A percentile compares a stretch with the other conserved stretches of the same genome.
These are phyloP conservation scores for Myrmecophaga tridactyla DNA, from an alignment of 2,113 vertebrate species.

Conservation along the genomic window DNA sequence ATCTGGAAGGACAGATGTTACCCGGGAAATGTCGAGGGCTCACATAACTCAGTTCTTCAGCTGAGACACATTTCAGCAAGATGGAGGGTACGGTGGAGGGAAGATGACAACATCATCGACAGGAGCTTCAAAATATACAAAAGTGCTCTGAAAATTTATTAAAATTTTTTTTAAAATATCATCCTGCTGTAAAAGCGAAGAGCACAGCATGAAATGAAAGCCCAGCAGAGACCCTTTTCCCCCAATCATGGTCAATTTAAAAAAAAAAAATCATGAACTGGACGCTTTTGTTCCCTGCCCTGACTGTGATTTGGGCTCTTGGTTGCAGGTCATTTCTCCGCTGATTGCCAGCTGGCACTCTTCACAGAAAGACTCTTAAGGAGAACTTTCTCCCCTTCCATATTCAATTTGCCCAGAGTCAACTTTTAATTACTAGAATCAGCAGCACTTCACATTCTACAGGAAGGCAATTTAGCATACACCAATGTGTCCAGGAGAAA, in stretches of 20 bases:
- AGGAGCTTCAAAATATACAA: not conserved
- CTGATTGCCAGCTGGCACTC: rapidly evolving
- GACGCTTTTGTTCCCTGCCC: not conserved
- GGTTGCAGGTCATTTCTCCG: rapidly evolving
- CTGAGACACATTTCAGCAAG: no score
- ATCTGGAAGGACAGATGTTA: not conserved
- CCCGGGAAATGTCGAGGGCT: not conserved
- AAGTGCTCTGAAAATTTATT: not conserved
- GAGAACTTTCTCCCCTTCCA: not conserved
- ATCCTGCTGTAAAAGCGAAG: not conserved
- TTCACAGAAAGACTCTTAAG: rapidly evolving
- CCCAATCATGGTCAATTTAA: not conserved
- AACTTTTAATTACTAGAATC: not conserved
- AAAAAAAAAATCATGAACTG: not conserved
- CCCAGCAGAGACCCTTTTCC: rapidly evolving
- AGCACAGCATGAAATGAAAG: not conserved
- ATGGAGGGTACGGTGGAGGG: rapidly evolving
- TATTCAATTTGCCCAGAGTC: not conserved
- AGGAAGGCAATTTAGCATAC: rapidly evolving
- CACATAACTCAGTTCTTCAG: not conserved
- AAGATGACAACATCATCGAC: rapidly evolving
- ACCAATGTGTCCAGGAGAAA: rapidly evolving
- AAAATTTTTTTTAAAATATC: no score
- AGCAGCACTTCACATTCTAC: rapidly evolving
- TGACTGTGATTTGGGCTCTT: not conserved